Evolutionary conservation across 2,113 vertebrate genomes (phyloP), one percentile per base, ranked within the genome.

Genomic region (Myotis davidii): DNA sequence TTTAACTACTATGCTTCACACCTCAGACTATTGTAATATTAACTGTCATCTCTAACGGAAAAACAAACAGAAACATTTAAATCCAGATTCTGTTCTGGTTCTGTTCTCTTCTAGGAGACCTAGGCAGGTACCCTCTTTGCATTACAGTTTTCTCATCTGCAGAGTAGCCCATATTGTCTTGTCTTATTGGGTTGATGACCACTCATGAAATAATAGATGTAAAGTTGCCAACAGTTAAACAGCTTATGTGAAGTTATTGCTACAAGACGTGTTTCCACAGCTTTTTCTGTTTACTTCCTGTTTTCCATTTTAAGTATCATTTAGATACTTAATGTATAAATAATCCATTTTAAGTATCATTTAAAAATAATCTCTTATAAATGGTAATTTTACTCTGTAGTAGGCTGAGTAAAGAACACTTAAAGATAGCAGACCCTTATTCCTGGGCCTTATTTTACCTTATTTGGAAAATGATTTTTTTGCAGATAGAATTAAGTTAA

Each of bases 401-500:
- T 54, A 39, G 48, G 50, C 29, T 82, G 77, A 78, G 70, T 50
- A 54, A 32, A 14, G 5, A 39, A 76, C 37, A 37, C 48, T 50
- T 8, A 45, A 13, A 70, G 32, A 12, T 52, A 56, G 29, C 25
- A 52, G 21, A 12, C 23, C 50, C 29, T 67, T 45, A 11, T 45
- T n/a, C 25, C 34, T 72, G 17, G 11, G 54, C 42, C 42, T 81
- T n/a, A 88, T 39, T 76, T 54, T n/a, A 50, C 48, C 42, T 65
- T 69, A 69, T 54, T 94, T 88, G 32, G 67, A 93, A 94, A 91
- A 65, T 54, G 18, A 21, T 13, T 52, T 32, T 74, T 83, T 89
- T 74, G 23, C 16, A 78, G 39, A 39, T 78, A 17, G 20, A 48
- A 42, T 76, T 77, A 77, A 61, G 69, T 54, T 67, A 88, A 90